phyloP scores from a whole-genome alignment of 2,888 invertebrate genomes.

The Dioctria linearis region DNA sequence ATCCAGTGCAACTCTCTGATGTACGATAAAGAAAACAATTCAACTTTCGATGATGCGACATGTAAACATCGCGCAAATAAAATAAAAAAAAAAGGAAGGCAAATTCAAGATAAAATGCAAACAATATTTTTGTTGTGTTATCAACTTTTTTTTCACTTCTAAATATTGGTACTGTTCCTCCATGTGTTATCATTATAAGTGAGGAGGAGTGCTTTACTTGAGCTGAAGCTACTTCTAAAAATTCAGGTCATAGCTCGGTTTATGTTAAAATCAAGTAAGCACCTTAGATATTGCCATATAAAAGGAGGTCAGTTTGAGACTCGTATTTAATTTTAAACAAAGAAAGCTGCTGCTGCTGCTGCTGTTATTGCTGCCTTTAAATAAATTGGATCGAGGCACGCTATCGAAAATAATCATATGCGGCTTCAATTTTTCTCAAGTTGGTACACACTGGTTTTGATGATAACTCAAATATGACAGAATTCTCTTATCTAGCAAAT shows the following conservation, averaged over 20 bases:
- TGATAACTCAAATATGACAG: neutral
- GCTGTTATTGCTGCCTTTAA: too few species aligned
- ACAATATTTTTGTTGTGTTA: neutral
- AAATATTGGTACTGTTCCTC: neutral
- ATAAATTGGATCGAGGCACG: neutral
- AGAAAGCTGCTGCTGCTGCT: neutral
- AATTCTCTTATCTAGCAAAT: neutral
- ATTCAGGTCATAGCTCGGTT: constrained; percentile 5
- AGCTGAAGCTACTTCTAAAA: neutral
- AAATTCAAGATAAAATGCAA: neutral
- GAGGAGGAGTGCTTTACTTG: neutral
- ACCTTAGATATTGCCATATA: neutral
- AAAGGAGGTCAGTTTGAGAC: neutral
- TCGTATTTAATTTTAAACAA: neutral
- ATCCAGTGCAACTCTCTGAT: neutral
- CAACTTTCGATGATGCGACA: constrained; percentile 5
- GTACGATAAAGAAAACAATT: constrained; percentile 12
- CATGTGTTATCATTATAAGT: neutral
- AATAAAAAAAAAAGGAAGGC: neutral
- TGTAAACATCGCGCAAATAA: neutral
- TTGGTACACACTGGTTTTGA: neutral
- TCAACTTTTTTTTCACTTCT: neutral
- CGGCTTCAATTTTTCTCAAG: neutral
- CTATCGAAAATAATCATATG: neutral
- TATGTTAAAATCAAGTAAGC: constrained; percentile 11